Evolutionary conservation across 2,888 invertebrate species (phyloP).

Genomic region (Salticus scenicus): DNA sequence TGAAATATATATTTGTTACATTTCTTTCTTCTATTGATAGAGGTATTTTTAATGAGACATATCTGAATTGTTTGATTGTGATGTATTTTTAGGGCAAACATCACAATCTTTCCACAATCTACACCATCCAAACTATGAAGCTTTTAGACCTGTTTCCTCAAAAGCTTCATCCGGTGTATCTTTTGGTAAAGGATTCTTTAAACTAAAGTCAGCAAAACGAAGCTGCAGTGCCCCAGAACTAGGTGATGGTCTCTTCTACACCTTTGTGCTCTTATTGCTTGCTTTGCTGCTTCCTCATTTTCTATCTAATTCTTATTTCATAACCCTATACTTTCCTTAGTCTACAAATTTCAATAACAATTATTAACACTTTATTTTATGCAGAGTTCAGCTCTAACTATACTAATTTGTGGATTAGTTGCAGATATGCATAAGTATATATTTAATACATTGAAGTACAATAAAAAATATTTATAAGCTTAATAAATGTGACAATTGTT

Average conservation of each 20-base stretch:
- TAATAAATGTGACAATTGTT: too few species aligned
- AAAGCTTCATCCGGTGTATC: constrained; percentile 79
- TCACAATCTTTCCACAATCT: constrained; percentile 58
- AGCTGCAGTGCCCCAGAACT: constrained; percentile 93
- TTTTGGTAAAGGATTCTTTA: constrained; percentile 82
- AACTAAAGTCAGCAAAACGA: constrained; percentile 79
- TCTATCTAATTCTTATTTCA: background rate
- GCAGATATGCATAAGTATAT: too few species aligned
- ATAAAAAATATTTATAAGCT: too few species aligned
- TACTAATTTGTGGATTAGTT: too few species aligned
- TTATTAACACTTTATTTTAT: too few species aligned
- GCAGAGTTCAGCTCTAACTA: too few species aligned
- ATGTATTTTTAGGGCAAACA: constrained; percentile 33
- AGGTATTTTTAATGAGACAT: too few species aligned
- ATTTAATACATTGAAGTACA: too few species aligned
- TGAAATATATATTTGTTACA: too few species aligned
- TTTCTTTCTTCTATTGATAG: too few species aligned
- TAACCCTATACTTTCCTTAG: too few species aligned
- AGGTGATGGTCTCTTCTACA: constrained; percentile 80
- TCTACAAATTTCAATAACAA: too few species aligned
- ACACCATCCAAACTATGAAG: constrained; percentile 60
- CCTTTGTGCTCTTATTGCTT: background rate
- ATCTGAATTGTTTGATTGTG: background rate
- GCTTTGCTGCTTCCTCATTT: background rate
- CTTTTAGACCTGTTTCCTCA: constrained; percentile 54